phyloP scores from a whole-genome alignment of 37 sponge, comb jelly and placozoan genomes.

The Bolinopsis microptera region DNA sequence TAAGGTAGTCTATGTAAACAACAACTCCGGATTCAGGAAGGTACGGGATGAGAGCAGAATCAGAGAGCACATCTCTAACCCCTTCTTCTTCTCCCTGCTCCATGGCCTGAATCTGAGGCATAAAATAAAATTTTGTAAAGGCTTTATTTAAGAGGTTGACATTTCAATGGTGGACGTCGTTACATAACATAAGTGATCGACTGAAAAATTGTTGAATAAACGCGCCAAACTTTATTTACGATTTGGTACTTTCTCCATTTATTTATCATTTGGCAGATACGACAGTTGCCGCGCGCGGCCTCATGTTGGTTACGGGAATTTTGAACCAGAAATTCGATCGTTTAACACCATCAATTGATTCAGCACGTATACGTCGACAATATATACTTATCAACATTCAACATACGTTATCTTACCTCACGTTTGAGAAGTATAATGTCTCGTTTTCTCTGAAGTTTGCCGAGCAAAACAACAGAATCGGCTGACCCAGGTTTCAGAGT shows the following conservation, averaged over 20 bases:
- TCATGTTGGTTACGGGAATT: too few relatives aligned
- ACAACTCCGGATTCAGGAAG: neutral
- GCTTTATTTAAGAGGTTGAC: too few relatives aligned
- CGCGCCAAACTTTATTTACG: neutral
- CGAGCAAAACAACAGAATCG: neutral
- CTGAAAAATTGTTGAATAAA: too few relatives aligned
- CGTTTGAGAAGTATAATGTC: slow-evolving; percentile 6
- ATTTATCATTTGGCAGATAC: neutral
- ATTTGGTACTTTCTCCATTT: neutral
- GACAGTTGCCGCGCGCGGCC: neutral
- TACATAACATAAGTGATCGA: too few relatives aligned
- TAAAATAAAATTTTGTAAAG: too few relatives aligned
- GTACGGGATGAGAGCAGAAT: neutral
- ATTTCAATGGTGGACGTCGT: too few relatives aligned
- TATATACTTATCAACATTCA: too few relatives aligned
- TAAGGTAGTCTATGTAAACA: slow-evolving; percentile 32
- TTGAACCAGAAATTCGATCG: too few relatives aligned
- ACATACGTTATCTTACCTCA: slow-evolving; percentile 36
- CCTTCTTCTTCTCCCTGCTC: neutral
- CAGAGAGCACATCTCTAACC: neutral
- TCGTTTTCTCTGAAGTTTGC: neutral
- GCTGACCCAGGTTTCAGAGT: neutral
- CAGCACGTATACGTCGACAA: too few relatives aligned
- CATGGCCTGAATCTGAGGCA: slow-evolving; percentile 3
- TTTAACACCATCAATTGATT: too few relatives aligned